These are phyloP conservation scores for Chelonus formosanus DNA, from an alignment of 2,888 invertebrate genomes.

Conservation along the genomic window DNA sequence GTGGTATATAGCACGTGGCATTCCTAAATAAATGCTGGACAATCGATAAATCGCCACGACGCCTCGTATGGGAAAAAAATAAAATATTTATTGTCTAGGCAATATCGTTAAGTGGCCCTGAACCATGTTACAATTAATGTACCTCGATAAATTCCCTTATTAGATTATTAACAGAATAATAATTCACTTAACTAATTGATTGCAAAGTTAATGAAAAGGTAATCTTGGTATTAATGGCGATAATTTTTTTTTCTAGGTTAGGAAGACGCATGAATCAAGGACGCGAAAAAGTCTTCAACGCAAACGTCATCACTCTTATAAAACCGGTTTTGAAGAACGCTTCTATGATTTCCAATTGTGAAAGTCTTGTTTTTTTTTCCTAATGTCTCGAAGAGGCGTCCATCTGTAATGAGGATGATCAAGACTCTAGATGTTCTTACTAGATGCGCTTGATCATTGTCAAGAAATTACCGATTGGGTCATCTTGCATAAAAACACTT, in stretches of 20 bases:
- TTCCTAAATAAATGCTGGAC: slow-evolving; percentile 12
- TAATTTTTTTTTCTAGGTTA: slow-evolving; percentile 15
- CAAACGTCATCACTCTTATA: slow-evolving; percentile 3
- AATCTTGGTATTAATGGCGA: too few species aligned
- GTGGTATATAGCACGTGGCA: slow-evolving; percentile 1
- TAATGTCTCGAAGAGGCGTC: background rate
- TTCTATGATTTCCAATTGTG: slow-evolving; percentile 43
- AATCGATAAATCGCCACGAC: background rate
- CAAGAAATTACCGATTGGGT: background rate
- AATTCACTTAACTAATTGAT: too few species aligned
- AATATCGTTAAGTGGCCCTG: too few species aligned
- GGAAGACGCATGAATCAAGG: slow-evolving; percentile 9
- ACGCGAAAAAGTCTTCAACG: slow-evolving; percentile 15
- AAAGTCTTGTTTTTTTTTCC: slow-evolving; percentile 34
- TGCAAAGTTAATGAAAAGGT: too few species aligned
- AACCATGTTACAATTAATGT: too few species aligned
- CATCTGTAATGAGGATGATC: slow-evolving; percentile 5
- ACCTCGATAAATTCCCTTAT: too few species aligned
- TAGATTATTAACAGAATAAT: background rate
- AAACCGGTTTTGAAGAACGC: slow-evolving; percentile 40
- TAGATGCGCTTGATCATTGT: slow-evolving; percentile 6
- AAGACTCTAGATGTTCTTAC: background rate
- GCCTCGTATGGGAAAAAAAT: too few species aligned
- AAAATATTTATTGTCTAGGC: too few species aligned
- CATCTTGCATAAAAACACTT: background rate